phyloP scores from a whole-genome alignment of 92 coral and sea anemone species.

The Diadumene lineata region DNA sequence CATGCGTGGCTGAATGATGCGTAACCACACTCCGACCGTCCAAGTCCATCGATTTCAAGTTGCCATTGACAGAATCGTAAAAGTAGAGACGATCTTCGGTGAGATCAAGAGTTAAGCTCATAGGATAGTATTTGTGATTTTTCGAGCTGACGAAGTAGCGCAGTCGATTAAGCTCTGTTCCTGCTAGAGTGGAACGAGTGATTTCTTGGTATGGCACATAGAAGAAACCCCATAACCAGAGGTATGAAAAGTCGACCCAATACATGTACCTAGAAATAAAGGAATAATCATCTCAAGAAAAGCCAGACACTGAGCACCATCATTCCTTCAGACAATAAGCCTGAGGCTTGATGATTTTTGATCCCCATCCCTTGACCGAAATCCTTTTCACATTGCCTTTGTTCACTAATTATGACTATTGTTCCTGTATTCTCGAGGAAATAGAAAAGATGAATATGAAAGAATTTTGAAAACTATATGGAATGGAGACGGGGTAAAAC shows the following conservation, averaged over 20 bases:
- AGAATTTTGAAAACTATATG: too few relatives aligned
- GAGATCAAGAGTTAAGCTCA: conserved; percentile 40
- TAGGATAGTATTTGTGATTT: conserved; percentile 23
- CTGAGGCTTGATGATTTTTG: background rate
- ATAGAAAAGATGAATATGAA: too few relatives aligned
- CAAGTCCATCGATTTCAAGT: conserved; percentile 27
- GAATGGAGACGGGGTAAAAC: too few relatives aligned
- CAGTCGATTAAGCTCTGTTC: conserved; percentile 19
- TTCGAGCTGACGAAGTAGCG: background rate
- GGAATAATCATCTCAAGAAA: too few relatives aligned
- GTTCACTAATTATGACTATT: too few relatives aligned
- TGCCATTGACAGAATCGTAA: conserved; percentile 23
- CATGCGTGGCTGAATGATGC: conserved; percentile 17
- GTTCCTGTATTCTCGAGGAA: too few relatives aligned
- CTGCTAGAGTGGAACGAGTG: conserved; percentile 44
- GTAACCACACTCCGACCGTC: conserved; percentile 17
- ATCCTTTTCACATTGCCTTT: too few relatives aligned
- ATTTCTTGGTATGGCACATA: conserved; percentile 18
- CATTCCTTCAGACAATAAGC: too few relatives aligned
- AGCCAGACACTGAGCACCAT: too few relatives aligned
- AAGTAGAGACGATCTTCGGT: conserved; percentile 25
- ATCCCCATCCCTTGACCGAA: too few relatives aligned
- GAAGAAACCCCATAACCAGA: background rate
- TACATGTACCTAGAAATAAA: conserved; percentile 42
- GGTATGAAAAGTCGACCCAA: conserved; percentile 39